Conservation (phyloP, 2,797 vertebrate species). For the Anas acuta region DNA sequence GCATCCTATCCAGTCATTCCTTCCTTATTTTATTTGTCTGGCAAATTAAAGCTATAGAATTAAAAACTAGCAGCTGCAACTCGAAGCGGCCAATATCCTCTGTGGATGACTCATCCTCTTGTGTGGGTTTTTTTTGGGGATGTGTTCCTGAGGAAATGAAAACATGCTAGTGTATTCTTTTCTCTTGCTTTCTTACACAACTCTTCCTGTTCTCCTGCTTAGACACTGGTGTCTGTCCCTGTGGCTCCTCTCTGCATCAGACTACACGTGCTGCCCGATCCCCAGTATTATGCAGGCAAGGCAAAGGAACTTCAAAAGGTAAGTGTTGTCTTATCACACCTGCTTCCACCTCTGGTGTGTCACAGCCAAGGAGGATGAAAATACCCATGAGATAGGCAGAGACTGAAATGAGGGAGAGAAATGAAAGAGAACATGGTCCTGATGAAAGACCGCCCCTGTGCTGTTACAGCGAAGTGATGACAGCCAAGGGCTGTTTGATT, state of each 20-base stretch:
- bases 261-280: not conserved
- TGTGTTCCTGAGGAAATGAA: slow-evolving; percentile 46
- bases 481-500: not conserved
- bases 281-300: not conserved
- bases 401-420: not conserved
- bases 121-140: not conserved
- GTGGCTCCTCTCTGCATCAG: not conserved
- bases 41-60: slow-evolving; percentile 7
- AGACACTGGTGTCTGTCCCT: not conserved
- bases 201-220: not conserved
- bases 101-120: slow-evolving; percentile 17
- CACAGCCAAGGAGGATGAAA: not conserved
- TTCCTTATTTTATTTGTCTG: not conserved
- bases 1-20: not conserved
- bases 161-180: not conserved
- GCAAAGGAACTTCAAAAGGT: not conserved
- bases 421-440: not conserved
- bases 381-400: not conserved
- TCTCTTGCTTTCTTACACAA: not conserved
- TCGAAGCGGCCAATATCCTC: not conserved
- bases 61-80: slow-evolving; percentile 24
- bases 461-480: not conserved
- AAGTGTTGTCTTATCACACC: not conserved
- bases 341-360: not conserved
- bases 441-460: not conserved